Evolutionary conservation across 2,113 vertebrate genomes (phyloP).

Genomic region (Dinomys branickii): DNA sequence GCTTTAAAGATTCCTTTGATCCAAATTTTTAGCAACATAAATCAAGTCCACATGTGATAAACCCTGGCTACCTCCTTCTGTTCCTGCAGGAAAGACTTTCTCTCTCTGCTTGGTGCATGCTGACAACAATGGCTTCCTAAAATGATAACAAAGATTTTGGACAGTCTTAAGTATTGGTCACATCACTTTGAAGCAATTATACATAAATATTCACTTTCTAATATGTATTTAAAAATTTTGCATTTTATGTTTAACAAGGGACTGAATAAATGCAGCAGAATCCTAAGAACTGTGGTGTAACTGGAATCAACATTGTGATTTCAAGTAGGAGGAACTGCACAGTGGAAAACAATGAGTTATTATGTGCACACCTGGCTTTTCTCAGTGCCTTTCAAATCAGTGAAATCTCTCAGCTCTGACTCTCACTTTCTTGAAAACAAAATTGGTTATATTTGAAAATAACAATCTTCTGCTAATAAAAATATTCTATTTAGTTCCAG

Average conservation of each 20-base stretch:
- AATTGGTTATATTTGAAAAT: background rate
- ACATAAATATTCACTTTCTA: background rate
- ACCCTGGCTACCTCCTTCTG: background rate
- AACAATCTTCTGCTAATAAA: background rate
- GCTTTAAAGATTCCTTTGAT: background rate
- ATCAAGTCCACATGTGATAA: background rate
- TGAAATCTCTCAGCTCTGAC: background rate
- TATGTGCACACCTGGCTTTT: background rate
- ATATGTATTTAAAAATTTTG: background rate
- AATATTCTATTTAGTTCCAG: background rate
- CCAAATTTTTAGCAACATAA: background rate
- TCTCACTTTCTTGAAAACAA: background rate
- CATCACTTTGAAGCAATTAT: background rate
- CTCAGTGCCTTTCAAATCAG: background rate
- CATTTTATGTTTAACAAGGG: background rate
- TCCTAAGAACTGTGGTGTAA: background rate
- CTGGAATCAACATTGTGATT: background rate
- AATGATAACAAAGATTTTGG: background rate
- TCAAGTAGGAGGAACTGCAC: background rate
- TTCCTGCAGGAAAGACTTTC: background rate
- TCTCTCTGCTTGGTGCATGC: background rate
- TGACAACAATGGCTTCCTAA: slow-evolving; percentile 23
- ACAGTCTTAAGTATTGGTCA: slow-evolving; percentile 14
- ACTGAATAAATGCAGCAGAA: background rate
- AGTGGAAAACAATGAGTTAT: background rate